Base-by-base conservation (phyloP, 2,888 invertebrate species). In the Isoperla grammatica region DNA sequence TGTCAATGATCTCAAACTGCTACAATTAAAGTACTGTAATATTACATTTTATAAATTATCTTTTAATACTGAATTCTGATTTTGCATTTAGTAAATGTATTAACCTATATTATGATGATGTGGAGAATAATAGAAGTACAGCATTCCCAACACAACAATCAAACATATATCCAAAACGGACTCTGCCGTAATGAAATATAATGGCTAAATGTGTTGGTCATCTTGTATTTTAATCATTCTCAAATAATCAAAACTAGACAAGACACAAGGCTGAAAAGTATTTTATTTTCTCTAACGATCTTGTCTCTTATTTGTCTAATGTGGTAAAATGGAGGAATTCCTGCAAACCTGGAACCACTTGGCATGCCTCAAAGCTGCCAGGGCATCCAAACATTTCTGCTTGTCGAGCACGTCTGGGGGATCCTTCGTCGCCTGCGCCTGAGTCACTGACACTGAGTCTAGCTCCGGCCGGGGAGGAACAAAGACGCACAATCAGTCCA, bases 311-410 rank as follows among this genome's bases (percentile, higher is more conserved):
- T 46, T 48, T 50, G 39, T 60, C 61, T 59, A 59, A 63, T 61
- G 56, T 55, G 54, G 29, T 29, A 29, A 60, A 60, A 56, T 60
- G 57, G 62, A 56, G 59, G 59, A 62, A 62, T 62, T 64, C 62
- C 62, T 64, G 81, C 80, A 86, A 83, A 95, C 95, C 94, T 98
- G 97, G 90, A 98, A 99, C 97, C 98, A 99, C 86, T 99, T 99
- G 84, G 97, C 95, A 88, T 96, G 97, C 84, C 99, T 93, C 81
- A 99, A 90, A 81, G 95, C 94, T 83, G 98, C 97, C 83, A 99
- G 90, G 83, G 98, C 97, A 86, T 95, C 90, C 84, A 99, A 90
- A 88, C 98, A 98, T 84, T 95, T 95, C 84, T 94, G 92, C 84
- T 94, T 93, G 86, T 95, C 93, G 82, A 98, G 90, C 79, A 94